Percentiles rank a stretch among this genome's conserved stretches.
These are phyloP conservation scores for Daphoenositta chrysoptera DNA, from an alignment of 2,113 vertebrate genomes.

Conservation along the genomic window DNA sequence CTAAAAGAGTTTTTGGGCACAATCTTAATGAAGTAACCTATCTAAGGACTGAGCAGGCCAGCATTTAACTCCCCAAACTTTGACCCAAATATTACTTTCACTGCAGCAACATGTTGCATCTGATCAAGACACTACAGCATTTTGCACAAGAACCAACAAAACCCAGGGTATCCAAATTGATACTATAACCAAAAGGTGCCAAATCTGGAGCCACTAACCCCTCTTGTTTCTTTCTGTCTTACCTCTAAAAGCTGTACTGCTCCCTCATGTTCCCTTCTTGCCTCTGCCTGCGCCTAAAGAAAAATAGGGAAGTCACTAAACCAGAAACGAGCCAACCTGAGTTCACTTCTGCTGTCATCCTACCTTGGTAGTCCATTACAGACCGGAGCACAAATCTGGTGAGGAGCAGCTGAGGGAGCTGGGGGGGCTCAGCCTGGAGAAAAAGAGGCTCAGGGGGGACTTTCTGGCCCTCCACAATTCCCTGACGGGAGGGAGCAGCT, in stretches of 20 bases:
- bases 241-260: slow-evolving; percentile 97
- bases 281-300: slow-evolving; percentile 90
- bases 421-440: background rate
- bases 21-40: background rate
- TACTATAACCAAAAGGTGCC: background rate
- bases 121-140: accelerated
- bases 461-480: background rate
- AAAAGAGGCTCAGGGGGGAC: background rate
- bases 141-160: background rate
- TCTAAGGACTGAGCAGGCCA: background rate
- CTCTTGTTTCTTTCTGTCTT: slow-evolving; percentile 42
- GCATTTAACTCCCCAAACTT: background rate
- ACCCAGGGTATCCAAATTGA: background rate
- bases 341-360: background rate
- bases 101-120: background rate
- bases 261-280: slow-evolving; percentile 94
- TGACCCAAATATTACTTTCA: background rate
- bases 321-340: background rate
- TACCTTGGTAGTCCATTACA: background rate
- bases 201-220: background rate
- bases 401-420: background rate
- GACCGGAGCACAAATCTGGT: background rate
- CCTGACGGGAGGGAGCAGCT: background rate
- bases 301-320: background rate
- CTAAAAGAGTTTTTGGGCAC: background rate